These are phyloP conservation scores for Tridacna crocea DNA, from an alignment of 2,888 invertebrate genomes.

Conservation along the genomic window DNA sequence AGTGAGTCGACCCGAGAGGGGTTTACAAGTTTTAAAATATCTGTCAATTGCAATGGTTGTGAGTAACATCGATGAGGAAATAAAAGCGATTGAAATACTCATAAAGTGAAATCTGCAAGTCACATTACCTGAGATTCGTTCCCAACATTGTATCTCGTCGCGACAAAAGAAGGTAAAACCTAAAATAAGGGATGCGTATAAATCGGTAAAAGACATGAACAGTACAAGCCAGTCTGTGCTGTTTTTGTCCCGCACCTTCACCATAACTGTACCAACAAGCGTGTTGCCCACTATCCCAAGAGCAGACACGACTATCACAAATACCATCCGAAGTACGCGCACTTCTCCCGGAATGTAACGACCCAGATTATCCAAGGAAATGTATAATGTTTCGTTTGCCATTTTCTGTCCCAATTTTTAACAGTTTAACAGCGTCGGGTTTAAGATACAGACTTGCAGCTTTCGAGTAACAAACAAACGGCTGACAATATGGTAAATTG, in stretches of 20 bases:
- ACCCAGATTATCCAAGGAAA: neutral
- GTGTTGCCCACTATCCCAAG: neutral
- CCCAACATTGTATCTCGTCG: neutral
- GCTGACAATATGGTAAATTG: no score
- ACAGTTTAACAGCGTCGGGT: no score
- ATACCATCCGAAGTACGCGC: neutral
- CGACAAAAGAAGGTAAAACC: constrained; percentile 1
- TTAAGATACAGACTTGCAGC: no score
- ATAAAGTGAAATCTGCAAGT: constrained; percentile 1
- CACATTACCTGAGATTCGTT: neutral
- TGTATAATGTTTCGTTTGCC: neutral
- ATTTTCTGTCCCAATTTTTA: neutral
- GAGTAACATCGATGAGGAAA: constrained; percentile 6
- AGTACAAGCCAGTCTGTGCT: neutral
- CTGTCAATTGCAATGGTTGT: neutral
- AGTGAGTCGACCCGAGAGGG: neutral
- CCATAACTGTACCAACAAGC: neutral
- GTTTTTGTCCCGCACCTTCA: neutral
- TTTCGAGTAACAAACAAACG: no score
- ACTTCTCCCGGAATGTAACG: neutral
- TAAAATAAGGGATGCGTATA: neutral
- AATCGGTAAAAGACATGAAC: neutral
- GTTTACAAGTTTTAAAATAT: constrained; percentile 4
- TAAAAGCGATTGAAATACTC: neutral
- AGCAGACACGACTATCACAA: neutral